Evolutionary conservation across 2,888 invertebrate species (phyloP).

Genomic region (Thysanoteuthis rhombus): DNA sequence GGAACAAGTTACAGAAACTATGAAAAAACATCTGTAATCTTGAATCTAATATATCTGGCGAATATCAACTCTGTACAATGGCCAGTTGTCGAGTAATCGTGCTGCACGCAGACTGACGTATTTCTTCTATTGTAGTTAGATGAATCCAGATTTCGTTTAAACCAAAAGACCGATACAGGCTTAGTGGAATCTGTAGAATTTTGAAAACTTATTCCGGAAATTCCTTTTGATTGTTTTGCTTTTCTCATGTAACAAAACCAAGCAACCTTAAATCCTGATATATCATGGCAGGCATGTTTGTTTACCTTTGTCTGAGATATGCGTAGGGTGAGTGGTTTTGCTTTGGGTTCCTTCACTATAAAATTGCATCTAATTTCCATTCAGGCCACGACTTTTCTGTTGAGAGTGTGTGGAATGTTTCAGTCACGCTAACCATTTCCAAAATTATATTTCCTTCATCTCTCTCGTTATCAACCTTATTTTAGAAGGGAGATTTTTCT

Average conservation of each 20-base stretch:
- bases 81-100: too few relatives aligned
- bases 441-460: not conserved
- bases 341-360: not conserved
- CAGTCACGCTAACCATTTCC: not conserved
- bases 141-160: too few relatives aligned
- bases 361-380: not conserved
- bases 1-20: too few relatives aligned
- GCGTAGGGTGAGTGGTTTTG: not conserved
- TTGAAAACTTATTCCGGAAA: too few relatives aligned
- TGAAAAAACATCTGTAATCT: too few relatives aligned
- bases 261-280: not conserved
- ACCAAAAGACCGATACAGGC: too few relatives aligned
- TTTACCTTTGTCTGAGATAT: not conserved
- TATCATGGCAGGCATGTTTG: not conserved
- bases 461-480: not conserved
- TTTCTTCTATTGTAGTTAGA: too few relatives aligned
- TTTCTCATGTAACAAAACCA: not conserved
- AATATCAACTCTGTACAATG: too few relatives aligned
- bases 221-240: too few relatives aligned
- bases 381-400: not conserved
- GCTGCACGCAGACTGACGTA: too few relatives aligned
- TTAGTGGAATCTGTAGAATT: too few relatives aligned
- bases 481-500: not conserved
- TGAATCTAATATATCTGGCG: too few relatives aligned
- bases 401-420: not conserved